phyloP scores from a whole-genome alignment of 2,113 vertebrate genomes.

The Carassius gibelio region DNA sequence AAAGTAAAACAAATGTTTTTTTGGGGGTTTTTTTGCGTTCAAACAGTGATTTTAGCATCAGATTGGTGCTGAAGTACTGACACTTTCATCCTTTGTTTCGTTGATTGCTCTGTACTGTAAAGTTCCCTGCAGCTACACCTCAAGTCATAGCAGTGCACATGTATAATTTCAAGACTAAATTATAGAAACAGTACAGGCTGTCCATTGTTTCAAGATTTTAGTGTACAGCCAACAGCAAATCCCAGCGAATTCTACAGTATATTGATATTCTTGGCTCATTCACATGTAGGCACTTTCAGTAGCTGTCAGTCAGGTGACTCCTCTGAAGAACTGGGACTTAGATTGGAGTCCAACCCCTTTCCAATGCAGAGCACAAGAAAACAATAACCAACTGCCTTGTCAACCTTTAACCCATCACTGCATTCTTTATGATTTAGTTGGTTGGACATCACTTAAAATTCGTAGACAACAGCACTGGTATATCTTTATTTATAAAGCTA shows the following conservation, averaged over 20 bases:
- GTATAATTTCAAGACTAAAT: too few species aligned
- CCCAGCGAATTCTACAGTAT: slow-evolving; percentile 53
- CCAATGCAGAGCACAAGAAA: background rate
- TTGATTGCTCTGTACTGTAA: background rate
- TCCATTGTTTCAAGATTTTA: too few species aligned
- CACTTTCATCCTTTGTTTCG: background rate
- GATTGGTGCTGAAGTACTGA: background rate
- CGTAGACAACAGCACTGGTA: too few species aligned
- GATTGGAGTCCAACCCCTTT: background rate
- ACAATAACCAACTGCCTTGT: background rate
- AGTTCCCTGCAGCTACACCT: background rate
- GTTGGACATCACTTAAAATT: too few species aligned
- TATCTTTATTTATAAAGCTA: too few species aligned
- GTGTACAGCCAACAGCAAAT: slow-evolving; percentile 14
- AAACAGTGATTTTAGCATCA: background rate
- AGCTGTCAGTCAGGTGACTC: slow-evolving; percentile 56
- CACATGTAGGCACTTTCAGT: slow-evolving; percentile 44
- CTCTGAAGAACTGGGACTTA: slow-evolving; percentile 59
- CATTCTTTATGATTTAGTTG: too few species aligned
- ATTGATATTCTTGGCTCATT: slow-evolving; percentile 63
- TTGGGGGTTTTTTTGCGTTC: background rate
- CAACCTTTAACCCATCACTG: background rate
- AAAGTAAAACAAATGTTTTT: too few species aligned
- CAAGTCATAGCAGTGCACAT: slow-evolving; percentile 35
- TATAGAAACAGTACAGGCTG: too few species aligned